phyloP scores from a whole-genome alignment of 2,113 vertebrate species.

The Corapipo altera region DNA sequence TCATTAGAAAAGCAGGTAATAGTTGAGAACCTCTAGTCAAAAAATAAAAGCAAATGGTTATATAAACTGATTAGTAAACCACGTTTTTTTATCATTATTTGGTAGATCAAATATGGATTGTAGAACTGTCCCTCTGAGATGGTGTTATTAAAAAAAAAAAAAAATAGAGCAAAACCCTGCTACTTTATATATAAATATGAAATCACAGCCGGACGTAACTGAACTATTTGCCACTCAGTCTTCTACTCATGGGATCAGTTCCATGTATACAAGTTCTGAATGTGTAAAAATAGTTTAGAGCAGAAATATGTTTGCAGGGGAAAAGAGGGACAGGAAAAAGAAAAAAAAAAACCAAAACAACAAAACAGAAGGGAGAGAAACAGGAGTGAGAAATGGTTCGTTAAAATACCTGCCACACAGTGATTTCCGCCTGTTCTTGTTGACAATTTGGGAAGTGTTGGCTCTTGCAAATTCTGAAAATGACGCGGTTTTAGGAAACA shows the following conservation, averaged over 20 bases:
- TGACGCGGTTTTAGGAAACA: background rate
- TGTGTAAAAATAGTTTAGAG: background rate
- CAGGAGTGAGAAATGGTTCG: background rate
- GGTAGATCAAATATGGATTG: background rate
- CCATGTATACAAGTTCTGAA: background rate
- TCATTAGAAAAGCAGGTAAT: background rate
- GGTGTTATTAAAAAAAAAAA: background rate
- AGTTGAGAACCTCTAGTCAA: background rate
- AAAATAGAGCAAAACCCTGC: background rate
- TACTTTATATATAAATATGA: background rate
- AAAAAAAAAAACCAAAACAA: background rate
- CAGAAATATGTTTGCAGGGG: background rate
- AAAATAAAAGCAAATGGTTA: background rate
- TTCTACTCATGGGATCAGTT: background rate
- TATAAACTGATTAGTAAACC: background rate
- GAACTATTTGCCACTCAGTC: background rate
- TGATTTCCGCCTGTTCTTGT: background rate
- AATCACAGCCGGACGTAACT: background rate
- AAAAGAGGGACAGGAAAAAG: background rate
- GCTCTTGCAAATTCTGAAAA: background rate
- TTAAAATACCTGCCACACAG: background rate
- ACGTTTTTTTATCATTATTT: background rate
- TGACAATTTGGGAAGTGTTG: background rate
- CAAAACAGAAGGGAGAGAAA: background rate
- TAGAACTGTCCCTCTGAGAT: background rate